Evolutionary conservation across 2,888 invertebrate genomes (phyloP), one percentile per base, ranked within the genome.

Genomic region (Himalopsyche anomala): DNA sequence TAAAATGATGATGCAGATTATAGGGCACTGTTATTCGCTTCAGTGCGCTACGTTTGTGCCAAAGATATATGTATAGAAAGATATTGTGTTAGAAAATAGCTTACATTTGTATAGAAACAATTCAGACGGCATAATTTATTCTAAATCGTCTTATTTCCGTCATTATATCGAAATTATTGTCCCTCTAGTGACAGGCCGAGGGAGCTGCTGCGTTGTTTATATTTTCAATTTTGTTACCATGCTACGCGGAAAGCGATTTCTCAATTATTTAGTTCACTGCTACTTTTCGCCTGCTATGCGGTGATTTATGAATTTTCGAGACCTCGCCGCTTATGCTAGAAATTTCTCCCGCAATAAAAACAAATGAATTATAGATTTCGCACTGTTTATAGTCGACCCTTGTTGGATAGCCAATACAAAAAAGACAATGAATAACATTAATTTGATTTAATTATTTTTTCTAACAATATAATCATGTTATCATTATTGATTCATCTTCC

Each of bases 191-290:
- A 42, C 51, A 80, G 51, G 19, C 28, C 28, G n/a, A 40, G 42
- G 17, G 42, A 74, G 51, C 51, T 51, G 51, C 36, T 15, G 19
- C 15, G 28, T 80, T 80, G 80, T 80, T 80, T 80, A 80, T 80
- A 51, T 80, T 80, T 80, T 80, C 80, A 80, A 80, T 80, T 80
- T 80, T n/a, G 80, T 12, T 36, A 38, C 74, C 74, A 74, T 36
- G 74, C 74, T 11, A 74, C 74, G 74, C 74, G 12, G 74, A 74
- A 62, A 74, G 74, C 74, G 74, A 74, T 74, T 74, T 74, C 74
- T 74, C 74, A 74, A 74, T 74, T 74, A 74, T 74, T 36, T 74
- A 74, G 36, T 36, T 74, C 74, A 74, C 12, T 36, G 74, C 74
- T 74, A 74, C 74, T 74, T 74, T 74, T 74, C 9, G 28, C 5